These are phyloP conservation scores for Sula dactylatra DNA, from an alignment of 2,113 vertebrate species.

Conservation along the genomic window DNA sequence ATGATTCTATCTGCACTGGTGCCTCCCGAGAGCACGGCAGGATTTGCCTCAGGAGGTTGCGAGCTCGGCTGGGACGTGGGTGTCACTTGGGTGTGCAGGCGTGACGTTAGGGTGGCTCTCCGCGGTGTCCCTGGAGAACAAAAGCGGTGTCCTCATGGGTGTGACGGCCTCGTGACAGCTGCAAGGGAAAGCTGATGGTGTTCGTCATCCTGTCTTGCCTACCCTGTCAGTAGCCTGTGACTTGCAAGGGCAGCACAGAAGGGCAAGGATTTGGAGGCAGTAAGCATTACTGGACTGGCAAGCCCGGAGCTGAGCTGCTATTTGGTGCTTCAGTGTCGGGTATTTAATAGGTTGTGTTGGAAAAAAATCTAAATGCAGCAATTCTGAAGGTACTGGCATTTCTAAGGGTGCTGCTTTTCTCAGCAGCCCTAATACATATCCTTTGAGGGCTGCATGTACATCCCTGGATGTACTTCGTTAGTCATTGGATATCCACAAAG, in stretches of 20 bases:
- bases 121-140: neutral
- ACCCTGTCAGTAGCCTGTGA: neutral
- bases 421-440: neutral
- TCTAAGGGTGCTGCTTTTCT: neutral
- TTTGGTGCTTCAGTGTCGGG: neutral
- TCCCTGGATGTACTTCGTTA: neutral
- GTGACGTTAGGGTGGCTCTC: neutral
- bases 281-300: neutral
- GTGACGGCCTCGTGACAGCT: accelerated
- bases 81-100: accelerated
- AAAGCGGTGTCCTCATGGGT: neutral
- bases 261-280: neutral
- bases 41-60: neutral
- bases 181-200: neutral
- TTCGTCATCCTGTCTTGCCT: accelerated
- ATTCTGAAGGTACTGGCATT: neutral
- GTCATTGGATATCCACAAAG: neutral
- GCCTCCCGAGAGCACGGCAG: accelerated
- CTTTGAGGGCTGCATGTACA: neutral
- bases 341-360: neutral
- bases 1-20: no score
- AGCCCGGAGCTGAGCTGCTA: neutral
- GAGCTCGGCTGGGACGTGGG: neutral
- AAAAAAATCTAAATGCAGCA: neutral
- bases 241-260: neutral